Evolutionary conservation across 2,113 vertebrate genomes (phyloP), one percentile per base, ranked within the genome.

Genomic region (Hyaena hyaena): DNA sequence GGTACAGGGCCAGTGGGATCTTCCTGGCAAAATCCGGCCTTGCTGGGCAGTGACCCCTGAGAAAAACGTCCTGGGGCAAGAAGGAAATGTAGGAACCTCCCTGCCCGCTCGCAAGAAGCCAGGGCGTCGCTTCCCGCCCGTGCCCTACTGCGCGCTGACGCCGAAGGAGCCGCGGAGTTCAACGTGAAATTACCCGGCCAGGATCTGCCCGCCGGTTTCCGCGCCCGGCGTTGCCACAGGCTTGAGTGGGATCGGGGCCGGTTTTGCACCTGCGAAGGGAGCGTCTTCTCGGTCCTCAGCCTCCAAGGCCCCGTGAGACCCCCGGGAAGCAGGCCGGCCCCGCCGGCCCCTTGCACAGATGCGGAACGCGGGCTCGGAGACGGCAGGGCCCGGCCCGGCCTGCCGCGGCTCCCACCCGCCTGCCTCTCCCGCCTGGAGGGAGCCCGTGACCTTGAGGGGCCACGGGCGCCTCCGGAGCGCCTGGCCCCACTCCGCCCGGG

Each of bases 341-440:
- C 16, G 35, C 35, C 5, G 0, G 8, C 31, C 58, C 73, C 5
- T 0, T 2, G 53, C 21, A 21, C 1, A 3, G n/a, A n/a, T 4
- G 14, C 31, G 69, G 58, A 93, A 91, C 53, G 63, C 3, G 10
- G 58, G 31, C 28, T 55, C 35, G 2, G 68, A n/a, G 39, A n/a
- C 4, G 6, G 74, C 31, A 48, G 48, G 83, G n/a, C 11, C 16
- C 39, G 50, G 6, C 7, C 31, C 4, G 16, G 61, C 53, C 50
- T 45, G 74, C 50, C 17, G 0, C 1, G 11, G 28, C 1, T 91
- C 14, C 21, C 12, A 5, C 33, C 2, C 1, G 12, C 43, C 35
- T 2, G 10, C 2, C 0, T 31, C 33, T 65, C 53, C 79, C 3
- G 2, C 1, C 0, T 0, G 1, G 4, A 23, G 55, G 26, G 28